Evolutionary conservation across 2,888 invertebrate genomes (phyloP).

Genomic region (Eristalinus aeneus): DNA sequence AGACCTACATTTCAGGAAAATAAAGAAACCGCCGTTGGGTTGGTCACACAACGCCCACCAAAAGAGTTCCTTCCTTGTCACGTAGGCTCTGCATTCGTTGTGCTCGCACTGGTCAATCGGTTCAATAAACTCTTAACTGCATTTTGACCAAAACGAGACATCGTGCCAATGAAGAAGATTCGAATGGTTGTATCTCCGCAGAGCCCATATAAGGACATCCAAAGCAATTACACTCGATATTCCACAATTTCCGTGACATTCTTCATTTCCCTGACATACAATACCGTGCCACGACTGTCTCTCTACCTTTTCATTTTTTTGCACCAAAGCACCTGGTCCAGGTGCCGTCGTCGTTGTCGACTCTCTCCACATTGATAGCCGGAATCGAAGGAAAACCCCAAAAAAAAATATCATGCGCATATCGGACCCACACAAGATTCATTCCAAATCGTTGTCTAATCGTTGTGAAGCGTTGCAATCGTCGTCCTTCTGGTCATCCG

Average conservation of each 20-base stretch:
- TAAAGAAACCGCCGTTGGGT: neutral
- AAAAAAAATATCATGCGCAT: conserved; percentile 13
- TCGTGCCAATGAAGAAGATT: conserved; percentile 35
- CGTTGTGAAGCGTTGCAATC: conserved; percentile 28
- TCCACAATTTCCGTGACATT: conserved; percentile 33
- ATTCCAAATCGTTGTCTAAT: conserved; percentile 33
- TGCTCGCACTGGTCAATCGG: neutral
- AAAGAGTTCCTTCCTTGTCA: neutral
- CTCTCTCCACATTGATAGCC: neutral
- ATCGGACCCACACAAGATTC: conserved; percentile 1
- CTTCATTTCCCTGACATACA: conserved; percentile 17
- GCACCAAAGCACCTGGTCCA: conserved; percentile 50
- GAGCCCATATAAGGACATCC: conserved; percentile 25
- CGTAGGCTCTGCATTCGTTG: neutral
- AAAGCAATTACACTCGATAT: conserved; percentile 29
- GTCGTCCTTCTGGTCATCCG: conserved; percentile 24
- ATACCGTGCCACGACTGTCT: neutral
- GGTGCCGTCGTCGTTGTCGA: conserved; percentile 17
- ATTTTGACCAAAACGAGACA: conserved; percentile 47
- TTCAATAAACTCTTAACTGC: conserved; percentile 33
- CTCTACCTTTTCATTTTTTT: neutral
- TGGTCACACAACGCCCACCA: neutral
- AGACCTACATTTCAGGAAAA: neutral
- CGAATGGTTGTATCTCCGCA: conserved; percentile 13
- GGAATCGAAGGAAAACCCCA: neutral